These are phyloP conservation scores for Notodonta dromedarius DNA, from an alignment of 2,888 invertebrate genomes.

Conservation along the genomic window DNA sequence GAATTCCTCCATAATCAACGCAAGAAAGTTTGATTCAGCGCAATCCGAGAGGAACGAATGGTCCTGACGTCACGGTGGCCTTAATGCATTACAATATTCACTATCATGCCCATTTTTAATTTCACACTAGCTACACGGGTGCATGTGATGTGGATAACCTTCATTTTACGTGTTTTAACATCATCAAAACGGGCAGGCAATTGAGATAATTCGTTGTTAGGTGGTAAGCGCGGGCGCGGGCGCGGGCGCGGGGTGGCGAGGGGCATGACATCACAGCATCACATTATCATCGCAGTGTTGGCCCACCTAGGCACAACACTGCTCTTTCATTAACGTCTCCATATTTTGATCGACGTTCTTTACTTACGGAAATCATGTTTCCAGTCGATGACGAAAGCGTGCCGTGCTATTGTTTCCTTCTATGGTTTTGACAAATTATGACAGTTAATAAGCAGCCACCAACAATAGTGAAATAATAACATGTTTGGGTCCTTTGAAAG, in stretches of 20 bases:
- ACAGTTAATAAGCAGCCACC: neutral
- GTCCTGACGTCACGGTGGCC: neutral
- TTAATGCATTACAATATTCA: neutral
- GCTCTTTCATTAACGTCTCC: neutral
- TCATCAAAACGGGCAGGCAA: neutral
- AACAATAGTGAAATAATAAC: neutral
- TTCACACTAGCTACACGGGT: neutral
- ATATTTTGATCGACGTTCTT: neutral
- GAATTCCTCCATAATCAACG: neutral
- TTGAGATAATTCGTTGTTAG: slow-evolving; percentile 4
- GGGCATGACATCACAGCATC: slow-evolving; percentile 2
- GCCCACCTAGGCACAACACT: neutral
- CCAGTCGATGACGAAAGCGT: neutral
- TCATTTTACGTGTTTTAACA: slow-evolving; percentile 1
- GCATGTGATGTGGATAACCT: neutral
- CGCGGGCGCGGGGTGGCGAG: neutral
- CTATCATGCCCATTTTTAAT: neutral
- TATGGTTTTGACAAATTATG: neutral
- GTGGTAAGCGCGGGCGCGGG: neutral
- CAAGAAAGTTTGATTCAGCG: neutral
- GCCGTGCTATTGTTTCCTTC: neutral
- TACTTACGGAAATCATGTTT: neutral
- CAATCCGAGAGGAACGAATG: slow-evolving; percentile 3
- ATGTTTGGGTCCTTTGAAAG: neutral
- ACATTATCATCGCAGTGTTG: neutral